Conservation (phyloP, 2,113 vertebrate species). For the Geococcyx californianus region DNA sequence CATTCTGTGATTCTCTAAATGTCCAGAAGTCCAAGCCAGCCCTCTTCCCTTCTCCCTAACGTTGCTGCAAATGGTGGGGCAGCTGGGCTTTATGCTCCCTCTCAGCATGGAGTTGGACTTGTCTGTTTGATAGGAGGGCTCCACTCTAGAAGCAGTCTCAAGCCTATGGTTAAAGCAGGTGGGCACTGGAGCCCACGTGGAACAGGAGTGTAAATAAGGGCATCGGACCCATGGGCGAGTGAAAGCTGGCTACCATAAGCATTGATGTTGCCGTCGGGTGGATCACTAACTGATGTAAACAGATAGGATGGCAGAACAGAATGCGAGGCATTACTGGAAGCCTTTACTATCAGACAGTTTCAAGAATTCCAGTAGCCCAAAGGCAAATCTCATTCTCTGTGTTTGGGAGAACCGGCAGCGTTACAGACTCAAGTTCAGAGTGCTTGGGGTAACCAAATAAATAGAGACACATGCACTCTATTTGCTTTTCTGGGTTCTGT, state of each 20-base stretch:
- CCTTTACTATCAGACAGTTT: background rate
- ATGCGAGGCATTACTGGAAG: background rate
- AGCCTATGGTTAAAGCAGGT: background rate
- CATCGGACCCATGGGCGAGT: background rate
- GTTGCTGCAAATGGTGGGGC: rapidly evolving
- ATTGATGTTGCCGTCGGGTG: background rate
- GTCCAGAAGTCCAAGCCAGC: background rate
- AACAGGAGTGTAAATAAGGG: background rate
- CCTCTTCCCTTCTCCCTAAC: background rate
- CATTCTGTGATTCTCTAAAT: no score
- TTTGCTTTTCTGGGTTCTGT: background rate
- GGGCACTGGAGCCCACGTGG: background rate
- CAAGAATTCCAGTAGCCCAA: background rate
- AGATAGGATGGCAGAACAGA: background rate
- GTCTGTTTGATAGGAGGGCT: background rate
- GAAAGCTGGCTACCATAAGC: background rate
- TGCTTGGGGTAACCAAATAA: background rate
- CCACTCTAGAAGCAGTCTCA: background rate
- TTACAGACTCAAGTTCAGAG: background rate
- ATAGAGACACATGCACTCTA: background rate
- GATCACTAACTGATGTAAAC: background rate
- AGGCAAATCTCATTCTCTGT: background rate
- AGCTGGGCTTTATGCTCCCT: background rate
- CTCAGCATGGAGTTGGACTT: background rate
- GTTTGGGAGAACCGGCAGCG: background rate